Evolutionary conservation across 2,888 invertebrate species (phyloP), one percentile per base, ranked within the genome.

Genomic region (Himalopsyche tibetana): DNA sequence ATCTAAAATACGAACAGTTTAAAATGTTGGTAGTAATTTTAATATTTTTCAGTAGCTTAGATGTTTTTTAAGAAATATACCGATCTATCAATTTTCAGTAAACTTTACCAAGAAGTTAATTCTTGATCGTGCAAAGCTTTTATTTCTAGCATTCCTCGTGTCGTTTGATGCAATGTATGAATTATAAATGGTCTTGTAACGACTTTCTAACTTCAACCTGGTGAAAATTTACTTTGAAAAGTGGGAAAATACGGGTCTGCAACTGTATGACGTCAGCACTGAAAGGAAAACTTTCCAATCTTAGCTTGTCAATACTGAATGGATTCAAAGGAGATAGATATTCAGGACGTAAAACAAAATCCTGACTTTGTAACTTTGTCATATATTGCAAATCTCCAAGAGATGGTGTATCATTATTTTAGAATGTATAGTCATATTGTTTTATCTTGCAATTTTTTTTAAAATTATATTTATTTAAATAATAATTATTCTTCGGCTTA

Each of bases 211-310:
- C 63, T 63, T 63, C 19, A 63, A n/a, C 63, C 28, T 63, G 28
- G 63, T 19, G 19, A 63, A 51, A 63, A 19, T 63, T 63, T 63
- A 63, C 63, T 63, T 63, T 19, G 63, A 63, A 63, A 63, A 63
- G 19, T 63, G 63, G n/a, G 28, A 19, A 28, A n/a, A 28, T n/a
- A 63, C 63, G 28, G 63, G 63, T 63, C 6, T 63, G 63, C 63
- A 63, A 63, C 28, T 63, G 63, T 28, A 63, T 63, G 63, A 63
- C 63, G 63, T 63, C 63, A 63, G n/a, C 63, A 5, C 63, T n/a
- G 63, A 63, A 63, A 63, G 28, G 63, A 28, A 28, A 63, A 63
- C 63, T 63, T 63, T 63, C 63, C 63, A 63, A 63, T 63, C 63
- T 63, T 28, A 19, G 63, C 63, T 63, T 63, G 63, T 63, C 63